These are phyloP conservation scores for Lanius ludovicianus DNA, from an alignment of 2,113 vertebrate species.

Conservation along the genomic window DNA sequence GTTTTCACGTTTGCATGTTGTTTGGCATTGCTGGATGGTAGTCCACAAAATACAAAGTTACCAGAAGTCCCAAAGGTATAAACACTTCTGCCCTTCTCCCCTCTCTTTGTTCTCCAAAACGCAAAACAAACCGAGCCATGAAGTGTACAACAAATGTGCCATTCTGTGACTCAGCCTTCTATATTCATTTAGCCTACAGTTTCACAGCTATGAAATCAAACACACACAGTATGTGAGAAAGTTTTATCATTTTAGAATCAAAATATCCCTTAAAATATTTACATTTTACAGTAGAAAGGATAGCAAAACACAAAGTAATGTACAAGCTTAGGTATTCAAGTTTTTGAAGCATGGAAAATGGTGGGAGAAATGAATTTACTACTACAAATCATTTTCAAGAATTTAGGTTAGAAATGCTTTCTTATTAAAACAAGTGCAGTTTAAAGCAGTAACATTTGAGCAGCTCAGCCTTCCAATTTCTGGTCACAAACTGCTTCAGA, in stretches of 20 bases:
- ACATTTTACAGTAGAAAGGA: constrained; percentile 89
- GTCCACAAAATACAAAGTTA: background rate
- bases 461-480: constrained; percentile 63
- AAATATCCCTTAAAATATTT: constrained; percentile 91
- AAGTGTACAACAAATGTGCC: background rate
- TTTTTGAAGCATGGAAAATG: constrained; percentile 77
- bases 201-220: constrained; percentile 75
- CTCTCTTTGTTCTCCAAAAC: background rate
- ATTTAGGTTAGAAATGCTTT: constrained; percentile 58
- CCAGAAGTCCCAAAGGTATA: background rate
- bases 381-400: constrained; percentile 70
- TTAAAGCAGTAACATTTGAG: constrained; percentile 68
- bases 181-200: constrained; percentile 1
- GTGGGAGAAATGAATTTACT: constrained; percentile 66
- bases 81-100: background rate
- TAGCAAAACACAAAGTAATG: constrained; percentile 87
- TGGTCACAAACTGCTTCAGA: constrained; percentile 67
- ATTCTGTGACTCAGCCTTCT: constrained; percentile 28
- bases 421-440: constrained; percentile 68
- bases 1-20: background rate
- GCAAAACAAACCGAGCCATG: background rate
- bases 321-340: constrained; percentile 86
- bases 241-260: constrained; percentile 84
- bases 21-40: background rate
- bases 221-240: constrained; percentile 82